Evolutionary conservation across 2,113 vertebrate genomes (phyloP).

Genomic region (Fukomys damarensis): DNA sequence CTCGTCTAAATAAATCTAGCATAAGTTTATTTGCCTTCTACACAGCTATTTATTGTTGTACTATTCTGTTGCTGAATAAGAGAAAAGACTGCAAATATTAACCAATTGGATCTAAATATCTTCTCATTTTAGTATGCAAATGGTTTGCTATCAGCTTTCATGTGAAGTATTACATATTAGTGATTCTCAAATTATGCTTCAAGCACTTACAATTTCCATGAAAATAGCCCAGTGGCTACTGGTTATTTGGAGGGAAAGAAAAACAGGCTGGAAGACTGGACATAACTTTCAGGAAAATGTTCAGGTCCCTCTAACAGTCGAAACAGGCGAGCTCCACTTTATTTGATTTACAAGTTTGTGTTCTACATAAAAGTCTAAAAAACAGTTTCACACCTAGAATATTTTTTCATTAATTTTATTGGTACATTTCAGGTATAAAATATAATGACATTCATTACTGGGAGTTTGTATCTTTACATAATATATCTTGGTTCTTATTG

Average conservation of each 20-base stretch:
- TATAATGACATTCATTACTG: no score
- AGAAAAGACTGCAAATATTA: constrained; percentile 7
- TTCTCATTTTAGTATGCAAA: constrained; percentile 18
- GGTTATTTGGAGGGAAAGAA: background rate
- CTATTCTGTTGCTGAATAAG: background rate
- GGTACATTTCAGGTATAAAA: no score
- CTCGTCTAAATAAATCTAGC: background rate
- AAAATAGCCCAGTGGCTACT: background rate
- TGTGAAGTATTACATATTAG: background rate
- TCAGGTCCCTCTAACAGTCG: background rate
- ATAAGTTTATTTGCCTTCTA: background rate
- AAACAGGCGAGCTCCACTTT: background rate
- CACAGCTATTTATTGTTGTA: background rate
- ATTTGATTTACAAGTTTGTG: background rate
- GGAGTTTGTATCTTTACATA: no score
- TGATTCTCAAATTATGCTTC: background rate
- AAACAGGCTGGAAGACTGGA: background rate
- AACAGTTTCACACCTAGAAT: background rate
- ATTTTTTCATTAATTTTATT: no score
- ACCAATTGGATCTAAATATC: background rate
- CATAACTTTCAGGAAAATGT: background rate
- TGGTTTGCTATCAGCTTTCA: background rate
- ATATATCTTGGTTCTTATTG: no score
- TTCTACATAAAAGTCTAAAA: background rate
- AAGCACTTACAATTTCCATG: background rate